Evolutionary conservation across 1,140 invertebrate species (phyloP), one percentile per base, ranked within the genome.

Genomic region (Ceratina japonica): DNA sequence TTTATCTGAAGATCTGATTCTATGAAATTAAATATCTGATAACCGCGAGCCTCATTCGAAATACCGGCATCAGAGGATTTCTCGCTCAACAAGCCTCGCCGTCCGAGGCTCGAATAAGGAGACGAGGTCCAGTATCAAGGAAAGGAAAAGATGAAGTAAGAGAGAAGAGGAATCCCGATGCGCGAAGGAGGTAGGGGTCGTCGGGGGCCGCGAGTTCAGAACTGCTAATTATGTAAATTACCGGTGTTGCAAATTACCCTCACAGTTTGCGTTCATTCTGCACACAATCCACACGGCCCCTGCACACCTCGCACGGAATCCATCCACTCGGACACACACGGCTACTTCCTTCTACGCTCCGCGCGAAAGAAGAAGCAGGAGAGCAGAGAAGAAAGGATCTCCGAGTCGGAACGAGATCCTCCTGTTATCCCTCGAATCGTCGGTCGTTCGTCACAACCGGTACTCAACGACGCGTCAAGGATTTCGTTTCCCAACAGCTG

Each of bases 161-260:
- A n/a, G 49, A 51, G 52, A 54, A 16, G 52, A 54, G 72, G 74
- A 52, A 54, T 44, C 37, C 37, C 37, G 37, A 44, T 44, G 37
- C 37, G 37, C 37, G 64, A 62, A 15, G 49, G 37, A 20, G 20
- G 77, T 73, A 79, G 71, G 69, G 75, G 69, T 64, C 52, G 74
- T 65, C 52, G 72, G 80, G 73, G 82, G 83, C 85, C 90, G 87
- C 87, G 86, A 88, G 91, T 91, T 91, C 87, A 90, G 91, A 92
- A 92, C 91, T 92, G 91, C 91, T 93, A 92, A 93, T 93, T 93
- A 93, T 93, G 92, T 91, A 92, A 93, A 93, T 93, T 93, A 91
- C 89, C 88, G 87, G 91, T 92, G 90, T 92, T 92, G 92, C 92
- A 93, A 92, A 93, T 93, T 93, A 93, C 92, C 91, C 91, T 91